Base-by-base conservation (phyloP, 2,113 vertebrate species). In the Sphaerodactylus townsendi region DNA sequence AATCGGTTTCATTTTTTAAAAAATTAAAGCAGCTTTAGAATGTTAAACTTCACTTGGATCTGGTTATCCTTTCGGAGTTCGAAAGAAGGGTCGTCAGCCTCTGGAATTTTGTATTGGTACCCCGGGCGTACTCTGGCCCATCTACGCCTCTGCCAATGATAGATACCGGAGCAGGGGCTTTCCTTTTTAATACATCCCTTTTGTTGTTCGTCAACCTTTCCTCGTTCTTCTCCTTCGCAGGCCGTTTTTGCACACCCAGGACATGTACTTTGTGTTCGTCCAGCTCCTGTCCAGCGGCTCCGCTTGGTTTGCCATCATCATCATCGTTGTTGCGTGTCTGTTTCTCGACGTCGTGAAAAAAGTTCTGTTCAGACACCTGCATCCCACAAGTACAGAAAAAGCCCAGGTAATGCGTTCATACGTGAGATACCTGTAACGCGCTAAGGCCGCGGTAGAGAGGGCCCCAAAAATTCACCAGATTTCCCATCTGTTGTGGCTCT, bases 191-290 rank as follows among this genome's bases (percentile, higher is more conserved):
- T 2, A 56, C 23, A 5, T 21, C 8, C 25, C 3, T 62, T 44
- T 44, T 44, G 2, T 6, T 28, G 25, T 62, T 62, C 3, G 25
- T 35, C 35, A 14, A 68, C 28, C 59, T 48, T 21, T 3, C 23
- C 4, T 1, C 1, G 84, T 86, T 82, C 89, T 91, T 85, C 85
- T 65, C 90, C 80, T 93, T 92, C 87, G 6, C 94, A 99, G 99
- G 98, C 98, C 98, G 1, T 99, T 99, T 96, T 97, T 98, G 90
- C 96, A 98, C 92, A 98, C 98, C 79, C 99, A 99, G 95, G 97
- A 98, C 95, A 99, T 98, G 98, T 99, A 99, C 94, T 99, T 98
- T 84, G 98, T 99, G 86, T 99, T 99, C 91, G 97, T 99, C 91
- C 98, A 99, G 35, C 96, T 99, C 87, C 95, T 99, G 37, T 99